These are phyloP conservation scores for Watsonalla binaria DNA, from an alignment of 2,888 invertebrate species.

Conservation along the genomic window DNA sequence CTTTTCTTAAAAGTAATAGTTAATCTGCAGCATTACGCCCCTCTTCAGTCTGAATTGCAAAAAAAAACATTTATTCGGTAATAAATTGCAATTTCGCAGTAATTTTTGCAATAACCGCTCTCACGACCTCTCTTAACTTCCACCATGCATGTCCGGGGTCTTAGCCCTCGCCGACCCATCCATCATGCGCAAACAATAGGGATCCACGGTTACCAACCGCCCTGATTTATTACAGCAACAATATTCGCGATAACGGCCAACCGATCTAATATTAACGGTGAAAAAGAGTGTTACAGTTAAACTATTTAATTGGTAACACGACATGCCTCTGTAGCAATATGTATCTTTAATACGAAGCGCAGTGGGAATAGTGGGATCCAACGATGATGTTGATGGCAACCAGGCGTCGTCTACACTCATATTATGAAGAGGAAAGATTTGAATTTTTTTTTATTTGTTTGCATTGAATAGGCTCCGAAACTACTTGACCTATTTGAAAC, in stretches of 20 bases:
- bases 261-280: slow-evolving; percentile 22
- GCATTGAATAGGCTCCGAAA: too few species aligned
- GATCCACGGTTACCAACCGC: slow-evolving; percentile 40
- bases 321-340: background rate
- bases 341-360: too few species aligned
- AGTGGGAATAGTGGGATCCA: too few species aligned
- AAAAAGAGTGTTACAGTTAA: slow-evolving; percentile 30
- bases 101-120: background rate
- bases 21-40: too few species aligned
- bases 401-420: too few species aligned
- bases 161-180: slow-evolving; percentile 22
- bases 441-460: too few species aligned
- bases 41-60: background rate
- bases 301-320: slow-evolving; percentile 15
- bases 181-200: slow-evolving; percentile 35
- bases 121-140: background rate
- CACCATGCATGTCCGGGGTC: slow-evolving; percentile 2
- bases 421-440: too few species aligned
- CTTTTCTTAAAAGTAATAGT: too few species aligned
- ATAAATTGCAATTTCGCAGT: background rate
- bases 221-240: slow-evolving; percentile 46
- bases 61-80: background rate
- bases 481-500: too few species aligned
- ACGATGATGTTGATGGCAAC: too few species aligned
- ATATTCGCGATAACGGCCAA: slow-evolving; percentile 9